Evolutionary conservation across 2,888 invertebrate species (phyloP).

Genomic region (Tipula helvola): DNA sequence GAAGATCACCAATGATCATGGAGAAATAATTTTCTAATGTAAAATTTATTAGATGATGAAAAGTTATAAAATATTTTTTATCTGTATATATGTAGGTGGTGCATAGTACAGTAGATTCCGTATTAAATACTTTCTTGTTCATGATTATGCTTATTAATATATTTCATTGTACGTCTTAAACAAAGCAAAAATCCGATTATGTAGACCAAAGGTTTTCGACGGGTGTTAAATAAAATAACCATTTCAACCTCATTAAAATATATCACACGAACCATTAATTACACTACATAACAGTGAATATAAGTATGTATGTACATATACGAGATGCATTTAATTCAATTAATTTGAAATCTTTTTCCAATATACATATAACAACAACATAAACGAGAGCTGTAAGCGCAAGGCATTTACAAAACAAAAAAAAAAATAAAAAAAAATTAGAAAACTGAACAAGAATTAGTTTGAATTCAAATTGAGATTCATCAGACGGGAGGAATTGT

Average conservation of each 20-base stretch:
- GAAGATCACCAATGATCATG: not conserved
- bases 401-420: not conserved
- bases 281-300: not conserved
- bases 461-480: not conserved
- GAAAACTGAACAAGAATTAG: not conserved
- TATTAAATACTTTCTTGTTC: not conserved
- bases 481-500: not conserved
- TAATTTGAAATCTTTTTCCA: not conserved
- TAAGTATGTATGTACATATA: not conserved
- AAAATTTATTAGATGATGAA: not conserved
- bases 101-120: not conserved
- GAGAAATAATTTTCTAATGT: not conserved
- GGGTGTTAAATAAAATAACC: not conserved
- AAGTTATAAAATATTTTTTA: not conserved
- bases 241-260: not conserved
- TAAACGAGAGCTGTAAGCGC: not conserved
- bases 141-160: not conserved
- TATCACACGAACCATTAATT: not conserved
- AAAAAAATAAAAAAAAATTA: not conserved
- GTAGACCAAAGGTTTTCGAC: not conserved
- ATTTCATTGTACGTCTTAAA: not conserved
- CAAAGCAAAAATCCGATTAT: not conserved
- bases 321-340: not conserved
- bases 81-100: not conserved
- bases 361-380: not conserved